Conservation (phyloP, 2,113 vertebrate species). For the Phaethon lepturus region DNA sequence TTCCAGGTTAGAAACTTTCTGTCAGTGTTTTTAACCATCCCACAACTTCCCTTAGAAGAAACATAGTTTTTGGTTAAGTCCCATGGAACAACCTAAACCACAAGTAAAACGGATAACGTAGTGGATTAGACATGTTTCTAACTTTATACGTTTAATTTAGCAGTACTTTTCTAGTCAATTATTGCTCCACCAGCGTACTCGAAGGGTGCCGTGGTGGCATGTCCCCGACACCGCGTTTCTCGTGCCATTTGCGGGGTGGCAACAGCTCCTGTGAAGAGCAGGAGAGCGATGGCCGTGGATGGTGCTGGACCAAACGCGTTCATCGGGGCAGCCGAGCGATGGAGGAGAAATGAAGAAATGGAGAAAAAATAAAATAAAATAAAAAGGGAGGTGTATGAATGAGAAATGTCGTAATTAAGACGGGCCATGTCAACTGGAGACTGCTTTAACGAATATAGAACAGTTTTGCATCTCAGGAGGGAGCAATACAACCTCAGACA, state of each 20-base stretch:
- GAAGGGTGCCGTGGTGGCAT: rapidly evolving
- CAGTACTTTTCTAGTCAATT: not conserved
- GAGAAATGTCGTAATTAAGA: not conserved
- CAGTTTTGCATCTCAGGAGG: slow-evolving; percentile 19
- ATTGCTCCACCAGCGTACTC: not conserved
- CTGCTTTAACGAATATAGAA: not conserved
- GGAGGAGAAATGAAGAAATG: not conserved
- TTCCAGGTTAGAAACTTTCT: not conserved
- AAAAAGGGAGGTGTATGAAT: not conserved
- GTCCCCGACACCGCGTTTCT: not conserved
- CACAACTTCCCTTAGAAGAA: not conserved
- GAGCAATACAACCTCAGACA: not conserved
- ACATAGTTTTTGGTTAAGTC: not conserved
- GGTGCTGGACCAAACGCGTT: rapidly evolving
- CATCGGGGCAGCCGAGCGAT: rapidly evolving
- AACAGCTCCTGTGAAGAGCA: not conserved
- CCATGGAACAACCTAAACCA: not conserved
- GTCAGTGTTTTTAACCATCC: rapidly evolving
- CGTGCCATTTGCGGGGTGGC: not conserved
- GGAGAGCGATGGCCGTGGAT: not conserved
- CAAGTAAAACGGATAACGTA: not conserved
- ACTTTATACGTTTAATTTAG: not conserved
- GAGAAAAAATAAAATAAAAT: not conserved
- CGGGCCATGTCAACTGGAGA: not conserved
- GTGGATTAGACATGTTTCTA: not conserved